Base-by-base conservation (phyloP, 2,113 vertebrate genomes). In the Tachysurus fulvidraco region DNA sequence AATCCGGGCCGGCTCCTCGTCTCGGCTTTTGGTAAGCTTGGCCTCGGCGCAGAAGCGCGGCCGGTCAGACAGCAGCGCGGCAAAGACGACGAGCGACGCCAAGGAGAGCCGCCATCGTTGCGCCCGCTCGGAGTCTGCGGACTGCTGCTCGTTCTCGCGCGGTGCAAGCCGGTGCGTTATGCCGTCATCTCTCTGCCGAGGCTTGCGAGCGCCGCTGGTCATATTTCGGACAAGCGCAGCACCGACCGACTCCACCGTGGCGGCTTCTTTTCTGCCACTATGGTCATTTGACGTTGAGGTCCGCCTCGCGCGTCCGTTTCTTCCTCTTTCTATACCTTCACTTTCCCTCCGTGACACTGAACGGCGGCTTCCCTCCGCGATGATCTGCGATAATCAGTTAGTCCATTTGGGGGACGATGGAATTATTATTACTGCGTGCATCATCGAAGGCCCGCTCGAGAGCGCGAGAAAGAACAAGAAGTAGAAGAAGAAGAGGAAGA, bases 61-160 rank as follows among this genome's bases (percentile, higher is more conserved):
- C 96, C 98, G 98, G 97, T 99, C 97, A 96, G 98, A 99, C 91
- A 99, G 97, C 95, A 99, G 97, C 95, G 98, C 97, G 90, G 97
- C 98, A 95, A 99, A 97, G 94, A 99, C 97, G 89, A 99, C 95
- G 93, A 99, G 96, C 90, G 98, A 97, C 93, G 98, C 98, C 95
- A 99, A 96, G 93, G 98, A 99, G 95, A 98, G 97, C 94, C 98
- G 98, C 98, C 98, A 99, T 98, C 98, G 98, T 96, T 99, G 98
- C 95, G 97, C 98, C 96, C 97, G 95, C 96, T 99, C 98, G 36
- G 98, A 97, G 94, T 99, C 98, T 90, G 97, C 93, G 93, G 97
- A 98, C 91, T 97, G 98, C 94, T 99, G 98, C 93, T 99, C 97
- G 96, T 96, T 96, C 96, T 97, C 97, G 93, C 97, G 97, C 96